Evolutionary conservation across 2,888 invertebrate genomes (phyloP).

Genomic region (Galerucella pusilla): DNA sequence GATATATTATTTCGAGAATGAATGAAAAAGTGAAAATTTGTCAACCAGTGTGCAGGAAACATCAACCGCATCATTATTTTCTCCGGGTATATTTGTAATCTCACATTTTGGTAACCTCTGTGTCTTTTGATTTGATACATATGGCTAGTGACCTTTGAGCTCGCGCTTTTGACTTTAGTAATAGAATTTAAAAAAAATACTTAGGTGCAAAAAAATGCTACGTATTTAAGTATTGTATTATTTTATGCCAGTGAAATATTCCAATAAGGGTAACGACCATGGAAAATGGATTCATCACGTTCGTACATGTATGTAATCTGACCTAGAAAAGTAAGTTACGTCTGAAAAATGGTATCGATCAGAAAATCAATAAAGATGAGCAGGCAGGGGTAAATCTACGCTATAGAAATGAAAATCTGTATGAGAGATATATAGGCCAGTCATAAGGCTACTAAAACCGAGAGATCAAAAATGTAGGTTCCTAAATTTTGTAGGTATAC

Average conservation of each 20-base stretch:
- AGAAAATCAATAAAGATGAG: conserved; percentile 48
- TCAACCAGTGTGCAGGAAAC: no score
- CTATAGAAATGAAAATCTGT: conserved; percentile 11
- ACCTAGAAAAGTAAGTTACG: conserved; percentile 46
- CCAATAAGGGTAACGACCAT: conserved; percentile 9
- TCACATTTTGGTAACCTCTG: no score
- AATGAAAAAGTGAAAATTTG: no score
- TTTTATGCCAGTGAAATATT: neutral
- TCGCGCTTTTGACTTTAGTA: no score
- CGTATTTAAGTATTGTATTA: neutral
- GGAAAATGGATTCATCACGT: conserved; percentile 16
- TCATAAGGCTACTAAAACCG: neutral
- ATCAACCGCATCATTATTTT: no score
- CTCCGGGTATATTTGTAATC: no score
- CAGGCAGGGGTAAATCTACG: conserved; percentile 17
- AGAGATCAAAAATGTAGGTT: no score
- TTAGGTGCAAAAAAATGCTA: neutral
- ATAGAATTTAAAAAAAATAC: neutral
- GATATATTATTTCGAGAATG: no score
- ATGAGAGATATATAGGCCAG: neutral
- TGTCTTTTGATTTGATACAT: no score
- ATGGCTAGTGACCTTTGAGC: no score
- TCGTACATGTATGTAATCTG: conserved; percentile 38
- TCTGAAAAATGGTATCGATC: conserved; percentile 48
- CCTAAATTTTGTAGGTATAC: no score